Conservation (phyloP, 2,888 invertebrate species). For the Athetis lepigone region DNA sequence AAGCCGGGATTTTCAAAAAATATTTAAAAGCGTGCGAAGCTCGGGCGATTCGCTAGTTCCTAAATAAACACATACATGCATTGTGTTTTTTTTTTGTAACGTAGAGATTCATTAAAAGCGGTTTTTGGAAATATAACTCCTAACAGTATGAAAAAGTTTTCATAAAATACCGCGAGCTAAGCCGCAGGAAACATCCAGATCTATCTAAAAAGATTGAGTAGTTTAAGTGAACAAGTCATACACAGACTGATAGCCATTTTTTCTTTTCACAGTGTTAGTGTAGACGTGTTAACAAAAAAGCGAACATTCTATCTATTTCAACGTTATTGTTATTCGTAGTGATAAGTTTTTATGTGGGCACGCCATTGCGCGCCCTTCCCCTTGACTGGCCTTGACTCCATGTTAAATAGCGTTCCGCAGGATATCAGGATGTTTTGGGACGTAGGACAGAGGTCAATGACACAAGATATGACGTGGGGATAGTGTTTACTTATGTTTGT, state of each 20-base stretch:
- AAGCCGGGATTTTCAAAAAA: no score
- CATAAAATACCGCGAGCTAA: no score
- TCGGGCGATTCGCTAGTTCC: no score
- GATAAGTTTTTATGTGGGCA: constrained; percentile 69
- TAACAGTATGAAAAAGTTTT: no score
- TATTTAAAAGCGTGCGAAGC: no score
- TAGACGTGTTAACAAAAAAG: constrained; percentile 57
- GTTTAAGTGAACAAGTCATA: not conserved
- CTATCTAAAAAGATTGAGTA: not conserved
- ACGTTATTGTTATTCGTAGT: constrained; percentile 60
- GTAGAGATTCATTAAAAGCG: no score
- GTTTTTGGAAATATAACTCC: no score
- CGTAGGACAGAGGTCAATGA: constrained; percentile 52
- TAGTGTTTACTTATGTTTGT: constrained; percentile 32
- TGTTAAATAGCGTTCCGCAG: constrained; percentile 47
- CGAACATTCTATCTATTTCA: constrained; percentile 39
- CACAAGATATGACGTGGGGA: constrained; percentile 25
- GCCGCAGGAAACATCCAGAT: no score
- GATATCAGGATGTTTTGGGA: constrained; percentile 52
- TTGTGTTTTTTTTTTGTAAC: no score
- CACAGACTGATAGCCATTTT: not conserved
- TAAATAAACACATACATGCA: no score
- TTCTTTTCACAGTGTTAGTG: not conserved
- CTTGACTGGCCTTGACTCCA: constrained; percentile 67
- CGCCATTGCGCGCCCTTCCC: constrained; percentile 62